Base-by-base conservation (phyloP, 2,113 vertebrate species). In the Podarcis raffonei region DNA sequence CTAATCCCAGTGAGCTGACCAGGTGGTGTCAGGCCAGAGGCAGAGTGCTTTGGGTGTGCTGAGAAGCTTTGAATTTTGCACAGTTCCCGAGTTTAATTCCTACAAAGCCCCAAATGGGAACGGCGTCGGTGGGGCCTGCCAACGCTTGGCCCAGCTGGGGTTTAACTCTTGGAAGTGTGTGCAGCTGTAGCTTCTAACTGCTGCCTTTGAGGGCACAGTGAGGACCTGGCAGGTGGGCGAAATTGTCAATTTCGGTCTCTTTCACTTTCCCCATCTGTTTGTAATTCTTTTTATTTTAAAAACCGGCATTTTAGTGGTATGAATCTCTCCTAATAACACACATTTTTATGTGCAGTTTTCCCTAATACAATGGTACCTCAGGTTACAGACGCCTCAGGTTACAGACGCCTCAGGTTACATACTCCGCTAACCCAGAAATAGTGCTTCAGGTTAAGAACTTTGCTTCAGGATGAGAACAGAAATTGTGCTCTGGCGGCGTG, bases 11-110 rank as follows among this genome's bases (percentile, higher is more conserved):
- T 65, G 37, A 57, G 65, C 66, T 32, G 79, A 7, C 87, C 72
- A 75, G 69, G 35, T 68, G 53, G 65, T 32, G 8, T 82, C 80
- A 69, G 77, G 85, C 76, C 25, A 39, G n/a, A 13, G 2, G 62
- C 59, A 1, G 48, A 16, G 22, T 75, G 57, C 71, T 74, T 39
- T 57, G 59, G 90, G 72, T 74, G 12, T 18, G 20, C 57, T 66
- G 57, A 75, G 87, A 88, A 72, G 87, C 71, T 65, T 88, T 82
- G 42, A 76, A 18, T 88, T 82, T 88, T 88, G 53, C 87, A 82
- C 79, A 72, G 12, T 83, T 65, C 80, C 9, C 6, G 18, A 65
- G 77, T 88, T 82, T 83, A 88, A 83, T 88, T 65, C 80, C 69
- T 48, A 1, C 30, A 83, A 88, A 76, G 71, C 71, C 57, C 69